Percentiles rank a stretch among this genome's conserved stretches.
Evolutionary conservation across 1,140 invertebrate genomes (phyloP).

Genomic region (Metopolophium dirhodum): DNA sequence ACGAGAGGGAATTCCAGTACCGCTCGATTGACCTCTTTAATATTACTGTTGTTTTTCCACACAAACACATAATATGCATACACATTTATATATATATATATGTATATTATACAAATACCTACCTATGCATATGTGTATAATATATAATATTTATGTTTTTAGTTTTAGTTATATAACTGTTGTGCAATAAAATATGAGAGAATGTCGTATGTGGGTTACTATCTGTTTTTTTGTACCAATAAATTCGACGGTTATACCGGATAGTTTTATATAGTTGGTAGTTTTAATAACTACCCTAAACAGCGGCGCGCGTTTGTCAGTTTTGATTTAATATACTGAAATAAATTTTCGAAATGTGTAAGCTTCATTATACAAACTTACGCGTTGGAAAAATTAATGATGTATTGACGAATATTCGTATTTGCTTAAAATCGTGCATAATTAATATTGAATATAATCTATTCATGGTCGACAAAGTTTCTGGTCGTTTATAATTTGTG

Average conservation of each 20-base stretch:
- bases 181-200: conserved; percentile 16
- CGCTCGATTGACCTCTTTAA: conserved; percentile 31
- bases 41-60: conserved; percentile 3
- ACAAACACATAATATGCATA: not conserved
- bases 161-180: not conserved
- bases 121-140: too few species aligned
- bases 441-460: conserved; percentile 3
- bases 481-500: not conserved
- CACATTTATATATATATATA: not conserved
- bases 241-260: not conserved
- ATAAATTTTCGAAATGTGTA: not conserved
- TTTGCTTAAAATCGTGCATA: not conserved
- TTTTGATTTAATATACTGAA: conserved; percentile 14
- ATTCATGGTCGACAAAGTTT: conserved; percentile 14
- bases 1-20: not conserved
- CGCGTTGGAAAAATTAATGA: not conserved
- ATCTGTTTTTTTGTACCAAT: conserved; percentile 29
- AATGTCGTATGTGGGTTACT: not conserved
- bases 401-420: not conserved
- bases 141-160: not conserved
- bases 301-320: not conserved
- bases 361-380: not conserved
- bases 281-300: not conserved
- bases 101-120: not conserved
- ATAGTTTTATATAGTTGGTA: not conserved